Percentiles rank a stretch among this genome's conserved stretches.
Evolutionary conservation across 2,888 invertebrate genomes (phyloP).

Genomic region (Hemicrepidius hirtus): DNA sequence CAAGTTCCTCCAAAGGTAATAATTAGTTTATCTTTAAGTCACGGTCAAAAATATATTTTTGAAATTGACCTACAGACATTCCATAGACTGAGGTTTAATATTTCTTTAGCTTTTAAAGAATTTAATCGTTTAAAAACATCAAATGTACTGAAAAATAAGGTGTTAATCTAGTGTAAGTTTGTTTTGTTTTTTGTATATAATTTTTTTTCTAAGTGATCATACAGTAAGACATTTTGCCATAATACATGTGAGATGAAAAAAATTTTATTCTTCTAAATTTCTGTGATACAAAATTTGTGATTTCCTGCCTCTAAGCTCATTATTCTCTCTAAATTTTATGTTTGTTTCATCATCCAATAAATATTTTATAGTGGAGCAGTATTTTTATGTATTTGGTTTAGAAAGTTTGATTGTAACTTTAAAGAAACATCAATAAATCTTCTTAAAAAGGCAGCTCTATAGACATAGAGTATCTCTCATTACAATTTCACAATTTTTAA

Average conservation of each 20-base stretch:
- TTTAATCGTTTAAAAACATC: slow-evolving; percentile 55
- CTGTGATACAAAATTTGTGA: slow-evolving; percentile 17
- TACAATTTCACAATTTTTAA: no score
- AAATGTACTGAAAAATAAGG: slow-evolving; percentile 51
- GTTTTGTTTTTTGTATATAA: background rate
- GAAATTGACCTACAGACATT: slow-evolving; percentile 65
- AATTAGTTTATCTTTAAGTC: slow-evolving; percentile 61
- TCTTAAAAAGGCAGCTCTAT: no score
- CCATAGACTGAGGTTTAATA: slow-evolving; percentile 66
- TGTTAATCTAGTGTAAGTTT: background rate
- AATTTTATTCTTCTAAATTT: slow-evolving; percentile 10
- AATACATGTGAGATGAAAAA: background rate
- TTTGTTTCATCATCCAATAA: no score
- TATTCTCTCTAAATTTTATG: no score
- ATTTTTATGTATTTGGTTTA: no score
- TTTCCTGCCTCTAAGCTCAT: no score
- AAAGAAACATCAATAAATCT: no score
- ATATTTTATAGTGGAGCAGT: no score
- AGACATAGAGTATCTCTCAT: no score
- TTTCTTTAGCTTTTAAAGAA: slow-evolving; percentile 66
- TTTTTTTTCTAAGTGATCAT: background rate
- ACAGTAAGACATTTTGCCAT: background rate
- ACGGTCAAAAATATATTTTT: slow-evolving; percentile 62
- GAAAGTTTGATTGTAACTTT: no score
- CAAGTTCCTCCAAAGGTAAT: slow-evolving; percentile 64